Base-by-base conservation (phyloP, 2,888 invertebrate species). In the Dromius quadrimaculatus region DNA sequence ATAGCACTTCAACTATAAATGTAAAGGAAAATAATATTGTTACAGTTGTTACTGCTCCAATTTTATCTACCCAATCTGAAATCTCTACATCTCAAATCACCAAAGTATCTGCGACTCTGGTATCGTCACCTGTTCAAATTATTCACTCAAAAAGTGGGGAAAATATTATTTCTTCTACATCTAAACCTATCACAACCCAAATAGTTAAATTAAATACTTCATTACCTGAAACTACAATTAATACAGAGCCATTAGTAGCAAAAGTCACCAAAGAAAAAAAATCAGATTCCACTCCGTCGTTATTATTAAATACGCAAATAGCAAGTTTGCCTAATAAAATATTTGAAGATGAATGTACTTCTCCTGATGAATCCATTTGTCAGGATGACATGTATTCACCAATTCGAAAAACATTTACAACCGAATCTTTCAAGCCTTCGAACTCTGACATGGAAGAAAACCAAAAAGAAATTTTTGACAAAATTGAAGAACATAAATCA, bases 311-410 rank as follows among this genome's bases (percentile, higher is more conserved):
- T 45, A 84, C 87, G 0, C 85, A 87, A 4, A 72, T 79, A 36
- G 81, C 85, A 0, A 87, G 87, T 76, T 81, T 89, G 13, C 89
- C 89, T 0, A 88, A 88, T 4, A 89, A 89, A 78, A 89, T 89
- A 76, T 89, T 89, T 77, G 89, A 89, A 79, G 89, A 89, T 75
- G 89, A 89, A 74, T 87, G 86, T 0, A 86, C 87, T 0, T 88
- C 89, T 0, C 88, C 89, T 0, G 88, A 88, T 68, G 83, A 80
- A 76, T 81, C 82, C 0, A 81, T 81, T 70, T 82, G 80, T 72
- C 82, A 83, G 28, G 83, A 84, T 71, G 83, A 83, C 50, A 17
- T 62, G 17, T 70, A 70, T 62, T 70, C 70, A n/a, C 70, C 70
- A 45, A 62, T 70, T 34, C 34, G 70, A 61, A 70, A 70, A 70